Base-by-base conservation (phyloP, 2,113 vertebrate genomes). In the Gallinago jamesoni region DNA sequence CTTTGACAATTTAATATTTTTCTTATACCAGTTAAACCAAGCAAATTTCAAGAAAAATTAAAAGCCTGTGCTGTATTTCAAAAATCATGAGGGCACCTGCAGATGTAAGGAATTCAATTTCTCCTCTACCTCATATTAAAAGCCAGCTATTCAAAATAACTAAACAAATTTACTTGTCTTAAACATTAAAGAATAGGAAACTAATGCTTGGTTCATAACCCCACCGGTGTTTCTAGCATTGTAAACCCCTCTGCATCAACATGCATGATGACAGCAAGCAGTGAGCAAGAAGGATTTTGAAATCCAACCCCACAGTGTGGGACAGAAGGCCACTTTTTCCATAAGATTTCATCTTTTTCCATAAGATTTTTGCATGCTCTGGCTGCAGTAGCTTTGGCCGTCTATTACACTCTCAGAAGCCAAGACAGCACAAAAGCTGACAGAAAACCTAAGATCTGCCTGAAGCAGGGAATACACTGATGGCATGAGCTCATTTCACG, bases 391-490 rank as follows among this genome's bases (percentile, higher is more conserved):
- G 50, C 27, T 89, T 88, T 79, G 43, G 10, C 62, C 47, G 18
- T 25, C 17, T 74, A 12, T 62, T 62, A 24, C 13, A 27, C n/a
- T 52, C 37, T n/a, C 66, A 60, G 48, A 43, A 53, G n/a, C n/a
- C 59, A 86, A 66, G 75, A 37, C 8, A 55, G 64, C 20, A 63
- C 68, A 43, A 20, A 77, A 80, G 50, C 28, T 33, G 72, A 87
- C 73, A 90, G 80, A 83, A 93, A 80, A 90, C 41, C 64, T 78
- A 70, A 35, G 33, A 67, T 56, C 30, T 91, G 80, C 64, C 84
- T 76, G 84, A 84, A 89, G 80, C 73, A 75, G 33, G 45, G 85
- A 93, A 77, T 14, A 57, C 27, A 16, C 28, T 30, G 59, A 45
- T 56, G 76, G n/a, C 37, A 39, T 39, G 35, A 84, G 37, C 43